Evolutionary conservation across 2,113 vertebrate species (phyloP).

Genomic region (Apodemus sylvaticus): DNA sequence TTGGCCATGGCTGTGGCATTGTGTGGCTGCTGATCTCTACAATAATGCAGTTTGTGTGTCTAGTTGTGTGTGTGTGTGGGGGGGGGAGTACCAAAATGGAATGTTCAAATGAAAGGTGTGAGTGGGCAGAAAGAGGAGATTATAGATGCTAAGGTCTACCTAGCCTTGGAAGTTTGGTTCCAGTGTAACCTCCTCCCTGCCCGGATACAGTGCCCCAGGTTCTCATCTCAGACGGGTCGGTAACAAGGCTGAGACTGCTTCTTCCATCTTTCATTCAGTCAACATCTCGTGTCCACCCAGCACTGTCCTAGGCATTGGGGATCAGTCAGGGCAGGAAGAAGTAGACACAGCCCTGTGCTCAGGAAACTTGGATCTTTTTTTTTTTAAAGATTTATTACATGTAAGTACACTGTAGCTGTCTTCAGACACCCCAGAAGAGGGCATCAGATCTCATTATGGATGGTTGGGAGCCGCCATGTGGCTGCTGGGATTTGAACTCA

Average conservation of each 20-base stretch:
- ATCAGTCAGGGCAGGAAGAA: neutral
- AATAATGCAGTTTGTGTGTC: neutral
- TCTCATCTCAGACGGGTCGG: neutral
- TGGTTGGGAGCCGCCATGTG: no score
- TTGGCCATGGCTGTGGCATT: neutral
- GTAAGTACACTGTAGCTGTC: no score
- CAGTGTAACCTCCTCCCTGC: neutral
- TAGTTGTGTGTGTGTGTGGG: neutral
- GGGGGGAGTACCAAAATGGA: neutral
- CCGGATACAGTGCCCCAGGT: neutral
- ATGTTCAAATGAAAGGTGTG: neutral
- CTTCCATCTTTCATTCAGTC: neutral
- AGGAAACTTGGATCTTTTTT: neutral
- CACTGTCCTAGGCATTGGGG: neutral
- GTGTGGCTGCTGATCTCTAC: neutral
- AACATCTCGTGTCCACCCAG: neutral
- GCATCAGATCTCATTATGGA: no score
- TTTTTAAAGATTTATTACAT: neutral
- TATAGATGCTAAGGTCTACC: neutral
- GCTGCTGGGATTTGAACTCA: no score
- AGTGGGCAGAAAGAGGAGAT: neutral
- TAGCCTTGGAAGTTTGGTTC: conserved; percentile 11
- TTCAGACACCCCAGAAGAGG: no score
- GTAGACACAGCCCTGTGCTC: neutral
- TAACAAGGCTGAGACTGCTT: neutral